Base-by-base conservation (phyloP, 1,140 invertebrate species). In the Trialeurodes vaporariorum region DNA sequence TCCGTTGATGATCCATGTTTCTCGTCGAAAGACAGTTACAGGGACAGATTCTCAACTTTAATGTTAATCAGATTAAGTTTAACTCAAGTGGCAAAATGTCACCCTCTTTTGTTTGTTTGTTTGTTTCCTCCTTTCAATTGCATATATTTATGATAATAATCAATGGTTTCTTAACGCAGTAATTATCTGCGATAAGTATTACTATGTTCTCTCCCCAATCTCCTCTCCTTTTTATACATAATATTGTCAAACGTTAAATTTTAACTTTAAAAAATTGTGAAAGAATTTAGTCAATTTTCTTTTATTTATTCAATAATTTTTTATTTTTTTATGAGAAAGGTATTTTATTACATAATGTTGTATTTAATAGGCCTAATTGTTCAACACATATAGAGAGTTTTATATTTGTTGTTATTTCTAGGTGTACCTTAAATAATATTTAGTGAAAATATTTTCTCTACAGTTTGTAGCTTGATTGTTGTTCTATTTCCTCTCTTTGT, bases 261-360 rank as follows among this genome's bases (percentile, higher is more conserved):
- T 49, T 9, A 49, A 49, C 17, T 49, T 49, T 49, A 49, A 49
- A 49, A 5, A 9, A 9, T 49, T 49, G 34, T 49, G 34, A 49
- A 49, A 49, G 34, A 49, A 49, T 49, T 49, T 49, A 49, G 34
- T 49, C 34, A 49, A 49, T 49, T 49, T 49, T 49, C 34, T 49
- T 49, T 49, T 49, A 49, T 49, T 49, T 49, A 49, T 49, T 49
- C 34, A 49, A 49, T 49, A 49, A 49, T 49, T 49, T 49, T 49
- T 49, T 49, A 49, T 49, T 49, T 49, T 49, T 49, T 49, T 49
- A 49, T 9, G 17, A 49, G 34, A 49, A 49, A 49, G 34, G 34
- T 49, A 49, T 49, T 49, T 49, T 49, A 49, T 49, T 49, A 49
- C 34, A 49, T 49, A 17, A 49, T 49, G n/a, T n/a, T n/a, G 34